Percentiles rank a stretch among this genome's conserved stretches.
Evolutionary conservation across 1,140 invertebrate species (phyloP).

Genomic region (Macrobrachium nipponense): DNA sequence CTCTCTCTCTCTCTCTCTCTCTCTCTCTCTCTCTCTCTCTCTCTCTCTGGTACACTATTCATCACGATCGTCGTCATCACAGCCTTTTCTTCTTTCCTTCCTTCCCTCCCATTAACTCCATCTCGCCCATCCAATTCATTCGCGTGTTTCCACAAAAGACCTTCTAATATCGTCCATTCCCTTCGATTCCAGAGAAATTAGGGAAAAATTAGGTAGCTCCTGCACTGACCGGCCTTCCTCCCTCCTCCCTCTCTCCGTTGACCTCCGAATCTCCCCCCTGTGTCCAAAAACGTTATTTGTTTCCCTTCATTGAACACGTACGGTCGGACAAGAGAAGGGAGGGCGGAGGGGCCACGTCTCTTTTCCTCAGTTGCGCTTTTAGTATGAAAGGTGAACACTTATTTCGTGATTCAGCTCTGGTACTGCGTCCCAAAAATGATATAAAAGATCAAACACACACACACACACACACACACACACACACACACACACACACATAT

Average conservation of each 20-base stretch:
- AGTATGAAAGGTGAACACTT: too few relatives aligned
- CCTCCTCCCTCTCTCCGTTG: constrained; percentile 1
- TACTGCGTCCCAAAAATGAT: too few relatives aligned
- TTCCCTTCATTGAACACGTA: neutral
- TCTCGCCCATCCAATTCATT: neutral
- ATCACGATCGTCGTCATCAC: neutral
- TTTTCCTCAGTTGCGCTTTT: too few relatives aligned
- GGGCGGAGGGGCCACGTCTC: too few relatives aligned
- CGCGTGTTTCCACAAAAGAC: constrained; percentile 27
- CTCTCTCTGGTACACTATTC: neutral
- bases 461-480: neutral
- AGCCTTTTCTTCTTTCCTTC: neutral
- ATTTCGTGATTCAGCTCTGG: too few relatives aligned
- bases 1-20: constrained; percentile 9
- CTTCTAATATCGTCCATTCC: constrained; percentile 31
- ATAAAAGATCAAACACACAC: too few relatives aligned
- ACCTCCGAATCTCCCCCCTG: neutral
- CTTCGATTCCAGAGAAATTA: constrained; percentile 31
- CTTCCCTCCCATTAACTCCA: constrained; percentile 7
- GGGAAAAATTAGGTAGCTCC: neutral
- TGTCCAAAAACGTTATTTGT: too few relatives aligned
- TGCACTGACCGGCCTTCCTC: constrained; percentile 6
- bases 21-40: constrained; percentile 15
- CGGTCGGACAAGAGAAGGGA: too few relatives aligned
- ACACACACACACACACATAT: too few relatives aligned